Base-by-base conservation (phyloP, 64 coral and sea anemone species). In the Orbicella faveolata region DNA sequence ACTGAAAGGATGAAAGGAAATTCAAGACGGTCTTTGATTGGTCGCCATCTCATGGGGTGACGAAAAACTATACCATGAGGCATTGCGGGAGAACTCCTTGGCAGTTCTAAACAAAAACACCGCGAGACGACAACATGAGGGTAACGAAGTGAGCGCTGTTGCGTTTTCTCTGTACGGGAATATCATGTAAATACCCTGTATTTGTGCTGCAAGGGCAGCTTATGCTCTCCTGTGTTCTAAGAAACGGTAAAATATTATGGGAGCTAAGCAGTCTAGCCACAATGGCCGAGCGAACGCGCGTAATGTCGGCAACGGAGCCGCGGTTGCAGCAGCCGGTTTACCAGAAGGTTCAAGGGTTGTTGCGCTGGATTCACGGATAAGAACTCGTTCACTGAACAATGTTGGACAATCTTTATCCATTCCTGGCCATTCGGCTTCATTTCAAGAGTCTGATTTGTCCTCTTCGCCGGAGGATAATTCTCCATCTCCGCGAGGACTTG, bases 361-460 rank as follows among this genome's bases (percentile, higher is more conserved):
- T 54, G 84, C 95, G 86, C 87, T 96, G 48, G 95, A 96, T 73
- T 84, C 95, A 0, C 90, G 95, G 68, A 91, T 93, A 87, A 76
- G 95, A 81, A 88, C 95, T 78, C 95, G 95, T 88, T 96, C 95
- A 33, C 83, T 96, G 35, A 94, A 94, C 75, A 96, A 89, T 52
- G 92, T 96, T 75, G 95, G 90, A 57, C 95, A 86, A 73, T 87
- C 92, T 63, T 77, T 94, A 69, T 88, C 95, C 3, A 96, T 96
- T 74, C 95, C 95, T 88, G 92, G 81, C 9, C 95, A 96, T 68
- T 65, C 88, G 16, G 74, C 73, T 34, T 96, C 95, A 23, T 87
- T 94, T 72, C 95, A 93, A 59, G 95, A 96, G 74, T 96, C 95
- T 73, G 95, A 94, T 91, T 88, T 96, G 83, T 93, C 95, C 36